Evolutionary conservation across 2,888 invertebrate species (phyloP), one percentile per base, ranked within the genome.

Genomic region (Odiellus spinosus): DNA sequence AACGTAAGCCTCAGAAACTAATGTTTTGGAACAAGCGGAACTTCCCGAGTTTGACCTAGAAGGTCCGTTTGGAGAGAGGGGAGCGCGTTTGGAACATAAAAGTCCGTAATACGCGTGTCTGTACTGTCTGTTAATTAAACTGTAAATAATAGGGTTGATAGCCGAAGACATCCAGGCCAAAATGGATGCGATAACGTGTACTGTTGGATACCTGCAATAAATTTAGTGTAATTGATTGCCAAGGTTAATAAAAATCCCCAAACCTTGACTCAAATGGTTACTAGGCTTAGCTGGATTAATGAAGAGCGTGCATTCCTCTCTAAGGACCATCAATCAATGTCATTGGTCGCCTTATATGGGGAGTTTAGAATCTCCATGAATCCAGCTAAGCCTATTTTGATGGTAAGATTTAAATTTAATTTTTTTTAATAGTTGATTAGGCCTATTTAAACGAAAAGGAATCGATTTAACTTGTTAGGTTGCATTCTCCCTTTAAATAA

Each of bases 141-240:
- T 87, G 67, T 90, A 90, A 55, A 88, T 85, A 52, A 88, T 73
- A 0, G 88, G 88, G 67, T 90, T 90, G 55, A 87, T 74, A 44
- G 87, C 86, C 50, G 85, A 81, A 0, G 87, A 86, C 0, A 84
- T 82, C 85, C 88, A 90, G 0, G 87, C 85, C 53, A 86, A 70
- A 44, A 87, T 76, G 0, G 86, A 86, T 1, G 85, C 82, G 46
- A 85, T 70, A 51, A 87, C 78, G 62, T 88, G 86, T 1, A 85
- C 66, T 66, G 76, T 75, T 3, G 87, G 85, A 58, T 51, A 55
- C n/a, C 53, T 54, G 35, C 4, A 42, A 41, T 17, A 34, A 34
- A 34, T 12, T 34, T 34, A 34, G n/a, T 34, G 14, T 35, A 35
- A 35, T 35, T 35, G 14, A 3, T 35, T 2, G 35, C 14, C 14